Base-by-base conservation (phyloP, 2,113 vertebrate species). In the Piaya cayana region DNA sequence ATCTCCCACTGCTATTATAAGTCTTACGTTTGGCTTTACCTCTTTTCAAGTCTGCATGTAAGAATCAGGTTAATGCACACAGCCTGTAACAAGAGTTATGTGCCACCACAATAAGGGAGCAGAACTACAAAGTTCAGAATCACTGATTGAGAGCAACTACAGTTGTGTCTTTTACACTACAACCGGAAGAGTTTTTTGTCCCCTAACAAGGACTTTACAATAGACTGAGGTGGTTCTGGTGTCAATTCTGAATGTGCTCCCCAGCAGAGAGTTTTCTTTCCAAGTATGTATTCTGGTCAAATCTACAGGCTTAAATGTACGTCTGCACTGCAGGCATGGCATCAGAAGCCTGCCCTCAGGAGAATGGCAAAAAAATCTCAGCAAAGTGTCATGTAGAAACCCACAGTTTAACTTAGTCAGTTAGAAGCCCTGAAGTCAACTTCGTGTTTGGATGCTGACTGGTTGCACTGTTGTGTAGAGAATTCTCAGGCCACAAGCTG, bases 1-100 rank as follows among this genome's bases (percentile, higher is more conserved):
- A 71, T 90, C 97, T 95, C 82, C 69, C 95, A 67, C 94, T 97
- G 93, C 82, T 93, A 93, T 82, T 94, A 64, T 8, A 55, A 83
- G 70, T 11, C 37, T 34, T 91, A 37, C 15, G 68, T 45, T 58
- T 92, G 96, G 85, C 92, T 95, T 95, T 95, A 91, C 95, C 92
- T 95, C 78, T 59, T 95, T 96, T 69, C 74, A 79, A 77, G 64
- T 27, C 55, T 92, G 70, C 39, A 2, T 83, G 37, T 86, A 93
- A 62, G 95, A 93, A 67, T 3, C 0, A 10, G 94, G 72, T 96
- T 90, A 94, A 63, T 55, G 67, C 64, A 63, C 78, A 92, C 85
- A 67, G 87, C 34, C 14, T 60, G 14, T 12, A 32, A 62, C 58
- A 88, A 53, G 60, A 80, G 49, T 1, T 0, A 8, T 37, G 56